Evolutionary conservation across 2,888 invertebrate genomes (phyloP), one percentile per base, ranked within the genome.

Genomic region (Ellobium chinense): DNA sequence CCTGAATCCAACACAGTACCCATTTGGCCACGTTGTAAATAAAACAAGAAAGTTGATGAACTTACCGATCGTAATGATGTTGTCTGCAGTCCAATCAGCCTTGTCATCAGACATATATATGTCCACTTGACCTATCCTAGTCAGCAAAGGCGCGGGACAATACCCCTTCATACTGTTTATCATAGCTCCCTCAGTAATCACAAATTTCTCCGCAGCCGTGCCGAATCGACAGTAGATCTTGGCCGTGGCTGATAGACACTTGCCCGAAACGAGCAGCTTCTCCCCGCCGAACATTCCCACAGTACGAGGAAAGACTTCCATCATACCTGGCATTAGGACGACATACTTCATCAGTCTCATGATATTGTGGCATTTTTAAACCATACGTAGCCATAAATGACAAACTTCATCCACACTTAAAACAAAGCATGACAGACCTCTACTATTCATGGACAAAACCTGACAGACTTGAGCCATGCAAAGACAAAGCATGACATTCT

Each of bases 241-340:
- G 88, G 96, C 96, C 1, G 94, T 94, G 0, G 95, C 95, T 85
- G 95, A 94, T 91, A 99, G 97, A 92, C 99, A 99, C 1, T 98
- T 98, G 0, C 99, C 99, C 0, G 99, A 98, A 81, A 99, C 97
- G 91, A 99, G 98, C 58, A 99, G 97, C 76, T 98, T 95, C 0
- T 97, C 97, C 1, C 99, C 99, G 2, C 99, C 99, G 85, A 99
- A 94, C 99, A 99, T 99, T 92, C 97, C 98, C 4, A 98, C 99
- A 90, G 85, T 83, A n/a, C 78, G 80, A 0, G 91, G 91, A 65
- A 73, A 85, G 12, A 90, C 85, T 39, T 86, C 85, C 5, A 91
- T 75, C 0, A 75, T 56, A 2, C 63, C 88, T 83, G 39, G 24
- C 7, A 24, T 5, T 24, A n/a, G n/a, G 21, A 46, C 9, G 46